A percentile compares a stretch with the other conserved stretches of the same genome.
Conservation (phyloP, 2,888 invertebrate genomes). For the Tetragonula carbonaria region DNA sequence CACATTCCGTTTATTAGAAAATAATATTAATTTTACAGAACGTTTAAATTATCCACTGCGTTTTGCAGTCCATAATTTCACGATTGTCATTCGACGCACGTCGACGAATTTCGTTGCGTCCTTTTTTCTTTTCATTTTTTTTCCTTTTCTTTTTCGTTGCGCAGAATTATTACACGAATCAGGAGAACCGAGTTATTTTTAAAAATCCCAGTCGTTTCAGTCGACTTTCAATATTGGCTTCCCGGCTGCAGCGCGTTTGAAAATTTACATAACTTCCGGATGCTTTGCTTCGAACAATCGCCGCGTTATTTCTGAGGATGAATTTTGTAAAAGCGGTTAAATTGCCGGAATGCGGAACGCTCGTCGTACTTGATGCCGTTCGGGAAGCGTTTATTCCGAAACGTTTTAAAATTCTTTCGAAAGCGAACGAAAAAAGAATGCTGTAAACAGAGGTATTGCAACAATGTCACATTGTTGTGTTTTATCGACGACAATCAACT, state of each 20-base stretch:
- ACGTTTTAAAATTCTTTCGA: neutral
- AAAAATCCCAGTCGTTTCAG: neutral
- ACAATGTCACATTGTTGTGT: no score
- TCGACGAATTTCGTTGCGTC: no score
- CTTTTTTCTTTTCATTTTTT: no score
- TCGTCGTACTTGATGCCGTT: neutral
- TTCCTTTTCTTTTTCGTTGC: neutral
- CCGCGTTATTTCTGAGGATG: neutral
- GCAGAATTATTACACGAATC: no score
- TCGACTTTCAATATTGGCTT: constrained; percentile 5
- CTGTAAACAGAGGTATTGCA: neutral
- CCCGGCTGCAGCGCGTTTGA: neutral
- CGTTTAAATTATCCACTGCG: no score
- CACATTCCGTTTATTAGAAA: no score
- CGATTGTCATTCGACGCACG: neutral
- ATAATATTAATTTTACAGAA: no score
- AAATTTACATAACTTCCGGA: neutral
- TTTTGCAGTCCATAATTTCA: neutral
- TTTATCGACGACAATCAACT: no score
- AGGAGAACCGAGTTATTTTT: no score
- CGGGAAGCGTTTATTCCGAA: neutral
- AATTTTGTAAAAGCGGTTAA: neutral
- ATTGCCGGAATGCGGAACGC: neutral
- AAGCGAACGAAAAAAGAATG: neutral
- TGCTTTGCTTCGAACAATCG: neutral